Evolutionary conservation across 2,113 vertebrate species (phyloP), one percentile per base, ranked within the genome.

Genomic region (Pteruthius melanotis): DNA sequence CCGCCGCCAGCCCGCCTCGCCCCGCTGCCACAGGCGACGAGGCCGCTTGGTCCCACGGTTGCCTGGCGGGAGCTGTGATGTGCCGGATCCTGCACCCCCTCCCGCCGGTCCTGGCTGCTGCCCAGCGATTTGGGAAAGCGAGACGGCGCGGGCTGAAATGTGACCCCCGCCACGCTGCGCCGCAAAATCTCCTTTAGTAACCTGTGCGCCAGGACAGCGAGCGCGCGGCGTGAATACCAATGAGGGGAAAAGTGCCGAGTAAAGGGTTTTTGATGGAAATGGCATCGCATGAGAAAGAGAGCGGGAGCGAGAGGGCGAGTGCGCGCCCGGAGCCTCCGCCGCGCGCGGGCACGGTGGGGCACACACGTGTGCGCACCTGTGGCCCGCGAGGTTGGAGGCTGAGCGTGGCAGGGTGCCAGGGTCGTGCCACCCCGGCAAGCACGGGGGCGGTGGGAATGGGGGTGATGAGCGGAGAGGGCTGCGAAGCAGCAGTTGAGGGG

Each of bases 241-340:
- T 96, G 95, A 96, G n/a, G 85, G 14, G 52, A 76, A 96, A 97
- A 97, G 95, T 96, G 95, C 96, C 19, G 96, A 95, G 91, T 89
- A 92, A 91, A 95, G 94, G 87, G 87, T 94, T 97, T 96, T 94
- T 45, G 83, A 78, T 94, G 96, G 93, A 94, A 95, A 95, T 84
- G 95, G 93, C 89, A 79, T 81, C 4, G 78, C 92, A 54, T 14
- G 87, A 94, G 93, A 59, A 90, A 69, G 87, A 45, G 70, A 85
- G 76, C 8, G 64, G 49, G 75, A 91, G 65, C 17, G 27, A 81
- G 76, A 54, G 35, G 61, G 56, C 2, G 65, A 52, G 75, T 10
- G n/a, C 23, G 72, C 37, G 8, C 75, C 66, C 19, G 5, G 30
- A 87, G 91, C 72, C 87, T 37, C 75, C 35, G 52, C 80, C 4